Evolutionary conservation across 2,113 vertebrate genomes (phyloP).

Genomic region (Odocoileus virginianus): DNA sequence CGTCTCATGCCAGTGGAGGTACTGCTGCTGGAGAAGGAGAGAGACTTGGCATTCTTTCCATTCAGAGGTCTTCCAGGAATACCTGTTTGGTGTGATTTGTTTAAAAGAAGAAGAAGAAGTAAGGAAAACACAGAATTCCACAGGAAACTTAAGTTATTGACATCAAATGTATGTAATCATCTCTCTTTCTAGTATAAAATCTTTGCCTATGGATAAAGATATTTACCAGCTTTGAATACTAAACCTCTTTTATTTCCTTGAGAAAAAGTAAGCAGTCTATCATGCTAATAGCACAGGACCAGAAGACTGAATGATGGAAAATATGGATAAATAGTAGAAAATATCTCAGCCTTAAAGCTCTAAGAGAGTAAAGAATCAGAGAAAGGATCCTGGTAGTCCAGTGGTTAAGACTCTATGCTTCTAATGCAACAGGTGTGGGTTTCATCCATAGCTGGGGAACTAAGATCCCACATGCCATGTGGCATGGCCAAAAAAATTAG

Average conservation of each 20-base stretch:
- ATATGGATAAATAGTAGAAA: not conserved
- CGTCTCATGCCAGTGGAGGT: constrained; percentile 75
- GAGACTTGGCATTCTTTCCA: constrained; percentile 91
- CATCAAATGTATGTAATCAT: not conserved
- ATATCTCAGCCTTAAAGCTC: not conserved
- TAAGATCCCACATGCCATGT: not conserved
- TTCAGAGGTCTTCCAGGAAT: constrained; percentile 91
- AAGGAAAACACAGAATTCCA: constrained; percentile 43
- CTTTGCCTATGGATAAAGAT: not conserved
- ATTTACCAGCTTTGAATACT: not conserved
- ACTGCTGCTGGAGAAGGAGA: constrained; percentile 87
- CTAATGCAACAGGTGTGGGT: not conserved
- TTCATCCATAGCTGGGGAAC: not conserved
- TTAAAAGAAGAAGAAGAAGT: constrained; percentile 60
- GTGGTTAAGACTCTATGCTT: not conserved
- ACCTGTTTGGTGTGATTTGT: constrained; percentile 81
- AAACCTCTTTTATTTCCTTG: not conserved
- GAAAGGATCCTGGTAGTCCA: not conserved
- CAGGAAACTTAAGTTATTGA: not conserved
- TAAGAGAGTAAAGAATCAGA: not conserved
- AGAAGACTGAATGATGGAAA: not conserved
- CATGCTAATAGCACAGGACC: not conserved
- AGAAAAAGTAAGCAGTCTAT: not conserved
- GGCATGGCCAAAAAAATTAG: not conserved
- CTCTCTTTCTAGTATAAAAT: not conserved